Base-by-base conservation (phyloP, 1,140 invertebrate species). In the Aporrectodea caliginosa region DNA sequence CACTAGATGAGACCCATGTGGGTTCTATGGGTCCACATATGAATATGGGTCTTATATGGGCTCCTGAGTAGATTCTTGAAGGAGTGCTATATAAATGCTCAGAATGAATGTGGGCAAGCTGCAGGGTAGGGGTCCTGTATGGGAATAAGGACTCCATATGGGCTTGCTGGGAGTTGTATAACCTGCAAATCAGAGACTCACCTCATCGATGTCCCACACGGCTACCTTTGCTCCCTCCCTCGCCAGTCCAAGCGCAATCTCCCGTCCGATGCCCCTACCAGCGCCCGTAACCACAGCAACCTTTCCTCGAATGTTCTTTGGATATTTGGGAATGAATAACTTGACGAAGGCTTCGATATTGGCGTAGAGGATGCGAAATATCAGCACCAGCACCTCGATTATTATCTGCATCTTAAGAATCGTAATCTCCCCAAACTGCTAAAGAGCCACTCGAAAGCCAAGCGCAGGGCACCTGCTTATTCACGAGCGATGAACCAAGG, bases 191-290 rank as follows among this genome's bases (percentile, higher is more conserved):
- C 43, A 22, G 2, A 14, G 14, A 72, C 35, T 30, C 16, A 76
- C 75, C 43, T 58, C 77, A 69, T 95, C 96, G 72, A 97, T 91
- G 89, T 98, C 96, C 94, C 95, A 97, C 58, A 95, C 89, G 14
- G 98, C 92, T 22, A 97, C 91, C 80, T 90, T 92, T 30, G 94
- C 93, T 78, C 94, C 93, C 16, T 93, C 89, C 80, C 92, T 91
- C 14, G 93, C 93, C 79, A 97, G 90, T 84, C 93, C 92, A 0
- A 94, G 85, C 0, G 94, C 92, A 71, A 97, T 87, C 76, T 95
- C 91, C 78, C 93, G 90, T 31, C 96, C 96, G n/a, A 98, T 92
- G 1, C 96, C 96, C 32, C 93, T 93, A 2, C 85, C 88, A 31
- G 80, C 76, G 33, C 80, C 80, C 16, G 80, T 81, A 1, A 81